Evolutionary conservation across 2,113 vertebrate genomes (phyloP).

Genomic region (Podarcis raffonei): DNA sequence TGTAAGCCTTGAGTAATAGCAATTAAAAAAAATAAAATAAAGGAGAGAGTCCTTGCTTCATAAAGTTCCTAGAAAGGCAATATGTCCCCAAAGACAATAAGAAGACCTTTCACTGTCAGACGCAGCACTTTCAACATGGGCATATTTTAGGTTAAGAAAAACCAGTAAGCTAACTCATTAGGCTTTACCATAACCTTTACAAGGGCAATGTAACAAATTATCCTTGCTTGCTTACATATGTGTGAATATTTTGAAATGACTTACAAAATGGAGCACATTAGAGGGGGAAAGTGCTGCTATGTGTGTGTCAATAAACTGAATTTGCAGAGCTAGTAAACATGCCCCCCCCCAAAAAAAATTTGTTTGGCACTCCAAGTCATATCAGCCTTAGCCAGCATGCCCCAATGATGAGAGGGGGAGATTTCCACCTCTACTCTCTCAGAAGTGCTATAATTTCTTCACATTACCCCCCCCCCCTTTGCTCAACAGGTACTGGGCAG

Average conservation of each 20-base stretch:
- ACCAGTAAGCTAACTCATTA: not conserved
- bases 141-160: conserved; percentile 10
- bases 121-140: not conserved
- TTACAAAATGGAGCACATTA: not conserved
- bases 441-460: too few relatives aligned
- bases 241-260: not conserved
- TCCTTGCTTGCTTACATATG: not conserved
- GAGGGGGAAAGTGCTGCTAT: too few relatives aligned
- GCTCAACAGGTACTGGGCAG: too few relatives aligned
- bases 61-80: not conserved
- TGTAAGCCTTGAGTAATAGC: conserved; percentile 9
- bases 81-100: not conserved
- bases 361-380: too few relatives aligned
- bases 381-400: too few relatives aligned
- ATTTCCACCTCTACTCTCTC: too few relatives aligned
- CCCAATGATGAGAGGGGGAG: too few relatives aligned
- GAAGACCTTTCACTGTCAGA: not conserved
- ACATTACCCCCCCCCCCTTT: too few relatives aligned
- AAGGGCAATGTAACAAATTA: not conserved
- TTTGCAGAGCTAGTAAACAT: too few relatives aligned
- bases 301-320: too few relatives aligned
- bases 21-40: conserved; percentile 8
- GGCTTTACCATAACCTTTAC: not conserved
- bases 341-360: too few relatives aligned
- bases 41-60: not conserved